Base-by-base conservation (phyloP, 2,797 vertebrate species). In the Myripristis jacobus region DNA sequence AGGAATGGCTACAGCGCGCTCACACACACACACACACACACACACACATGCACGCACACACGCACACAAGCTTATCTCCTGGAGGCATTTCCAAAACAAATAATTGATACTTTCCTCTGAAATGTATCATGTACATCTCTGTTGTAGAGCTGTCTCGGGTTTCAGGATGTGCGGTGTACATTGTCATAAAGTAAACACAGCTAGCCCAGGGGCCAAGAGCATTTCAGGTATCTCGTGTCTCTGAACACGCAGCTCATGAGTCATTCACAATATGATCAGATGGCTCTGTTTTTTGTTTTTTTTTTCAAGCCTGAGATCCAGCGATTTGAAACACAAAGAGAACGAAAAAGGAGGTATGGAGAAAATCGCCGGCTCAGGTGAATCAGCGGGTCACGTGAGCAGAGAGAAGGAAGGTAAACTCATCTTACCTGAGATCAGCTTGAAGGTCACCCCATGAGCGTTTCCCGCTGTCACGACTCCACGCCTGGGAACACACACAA, bases 401-500 rank as follows among this genome's bases (percentile, higher is more conserved):
- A 18, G 9, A 59, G 29, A 1, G 3, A 41, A 60, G 51, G 29
- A 43, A 64, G 3, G 22, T 3, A 6, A 6, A 54, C 44, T 10
- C 38, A 8, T 80, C 82, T 80, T 88, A 91, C 90, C 89, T 90
- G 81, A 65, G 64, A 62, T 73, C 66, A 51, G 3, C 38, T 44
- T 8, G n/a, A n/a, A 11, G 5, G 47, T 8, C 1, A 1, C 6
- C 34, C 58, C 57, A n/a, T 19, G n/a, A 46, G 11, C n/a, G 16
- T 0, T 3, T 9, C n/a, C 24, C 9, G 1, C 51, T 60, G 51
- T 34, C 1, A 25, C 48, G 73, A 61, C 70, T 58, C 61, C 24
- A 19, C 56, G 51, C 88, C 90, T 91, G 41, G 5, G 11, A 6
- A 9, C 80, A 55, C 66, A 55, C 66, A 89, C 11, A 12, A 75